Base-by-base conservation (phyloP, 2,797 vertebrate species). In the Phoxinus dragarum region DNA sequence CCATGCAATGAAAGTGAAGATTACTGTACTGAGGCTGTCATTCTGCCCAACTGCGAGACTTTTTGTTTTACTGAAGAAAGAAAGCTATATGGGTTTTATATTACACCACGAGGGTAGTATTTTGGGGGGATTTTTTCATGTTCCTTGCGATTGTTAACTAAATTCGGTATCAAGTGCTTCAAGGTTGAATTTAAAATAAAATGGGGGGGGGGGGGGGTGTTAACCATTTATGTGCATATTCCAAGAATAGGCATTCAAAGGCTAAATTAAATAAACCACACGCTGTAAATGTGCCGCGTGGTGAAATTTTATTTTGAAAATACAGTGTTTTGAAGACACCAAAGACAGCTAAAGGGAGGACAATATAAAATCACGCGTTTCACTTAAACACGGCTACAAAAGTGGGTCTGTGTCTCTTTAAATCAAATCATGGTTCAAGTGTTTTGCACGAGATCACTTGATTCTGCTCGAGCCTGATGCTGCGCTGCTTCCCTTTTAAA, bases 291-390 rank as follows among this genome's bases (percentile, higher is more conserved):
- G 44, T 78, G 59, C 47, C 71, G 8, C 42, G 34, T 27, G 42
- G 85, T 90, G 91, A 93, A 84, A 92, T 91, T 88, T 88, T 87
- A 77, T 83, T 74, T 86, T 89, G 88, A 61, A n/a, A 12, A n/a
- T 61, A 2, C 10, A 27, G 9, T 61, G 54, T n/a, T 23, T 19
- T 59, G 10, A 91, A 87, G 93, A 91, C 93, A 92, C 87, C 92
- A 93, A 93, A 93, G 85, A 93, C 93, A 92, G 93, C 93, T 93
- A 90, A 91, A 92, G 87, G 89, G 85, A 66, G 87, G 86, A 89
- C 80, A 90, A 59, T 80, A 89, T 27, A 27, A 27, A 86, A 80
- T 71, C 78, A 82, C 47, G 88, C 84, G 56, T 88, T 56, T 85
- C 31, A 16, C 54, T n/a, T 66, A 34, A 34, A 17, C 6, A 16